These are phyloP conservation scores for Halichondria panicea DNA, from an alignment of 37 sponge, comb jelly and placozoan genomes.

Conservation along the genomic window DNA sequence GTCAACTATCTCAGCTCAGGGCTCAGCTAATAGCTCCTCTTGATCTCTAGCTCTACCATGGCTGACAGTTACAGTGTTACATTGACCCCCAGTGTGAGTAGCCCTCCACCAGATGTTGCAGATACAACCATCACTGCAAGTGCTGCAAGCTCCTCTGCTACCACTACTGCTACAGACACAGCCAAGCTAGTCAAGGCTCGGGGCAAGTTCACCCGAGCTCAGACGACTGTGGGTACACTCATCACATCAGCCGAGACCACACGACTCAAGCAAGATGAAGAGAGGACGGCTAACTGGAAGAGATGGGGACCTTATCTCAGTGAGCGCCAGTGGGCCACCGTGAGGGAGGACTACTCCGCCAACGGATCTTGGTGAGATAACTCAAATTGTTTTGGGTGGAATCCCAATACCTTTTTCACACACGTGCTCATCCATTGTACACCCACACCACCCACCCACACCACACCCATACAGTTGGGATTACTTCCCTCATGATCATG, in stretches of 20 bases:
- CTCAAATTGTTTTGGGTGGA: not conserved
- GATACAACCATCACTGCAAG: no score
- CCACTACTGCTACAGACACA: no score
- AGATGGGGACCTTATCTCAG: constrained; percentile 95
- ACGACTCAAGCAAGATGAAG: constrained; percentile 72
- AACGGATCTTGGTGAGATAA: constrained; percentile 83
- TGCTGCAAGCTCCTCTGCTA: no score
- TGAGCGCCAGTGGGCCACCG: constrained; percentile 97
- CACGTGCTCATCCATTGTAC: not conserved
- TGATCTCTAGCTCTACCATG: no score
- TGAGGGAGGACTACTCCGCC: constrained; percentile 93
- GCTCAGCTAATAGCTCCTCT: no score
- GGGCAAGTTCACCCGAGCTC: constrained; percentile 60
- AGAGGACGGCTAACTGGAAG: constrained; percentile 86
- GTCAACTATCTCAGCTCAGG: no score
- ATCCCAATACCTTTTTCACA: not conserved
- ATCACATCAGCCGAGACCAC: constrained; percentile 61
- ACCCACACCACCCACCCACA: no score
- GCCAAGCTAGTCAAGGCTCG: constrained; percentile 5
- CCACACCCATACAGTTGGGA: constrained; percentile 76
- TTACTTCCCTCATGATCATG: constrained; percentile 95
- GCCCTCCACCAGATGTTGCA: no score
- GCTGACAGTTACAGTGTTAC: no score
- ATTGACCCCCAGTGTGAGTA: no score
- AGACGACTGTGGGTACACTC: constrained; percentile 46